phyloP scores from a whole-genome alignment of 2,797 vertebrate genomes.

The Peromyscus attwateri region DNA sequence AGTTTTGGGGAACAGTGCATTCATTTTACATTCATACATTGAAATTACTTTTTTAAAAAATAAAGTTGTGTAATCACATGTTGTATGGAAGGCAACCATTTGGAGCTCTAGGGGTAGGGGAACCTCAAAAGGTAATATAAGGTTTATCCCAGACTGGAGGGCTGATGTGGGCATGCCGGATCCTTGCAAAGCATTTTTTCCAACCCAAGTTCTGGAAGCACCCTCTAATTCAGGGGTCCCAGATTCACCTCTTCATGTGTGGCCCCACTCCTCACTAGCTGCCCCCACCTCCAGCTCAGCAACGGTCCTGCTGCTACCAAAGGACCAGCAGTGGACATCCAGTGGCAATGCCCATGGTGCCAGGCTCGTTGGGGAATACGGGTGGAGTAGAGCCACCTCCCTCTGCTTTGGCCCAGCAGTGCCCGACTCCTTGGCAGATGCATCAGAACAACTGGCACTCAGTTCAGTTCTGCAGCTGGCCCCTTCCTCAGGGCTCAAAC shows the following conservation, averaged over 20 bases:
- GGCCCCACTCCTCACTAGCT: too few relatives aligned
- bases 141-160: background rate
- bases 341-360: background rate
- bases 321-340: background rate
- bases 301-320: background rate
- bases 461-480: background rate
- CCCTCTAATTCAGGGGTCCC: background rate
- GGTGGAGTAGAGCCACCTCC: background rate
- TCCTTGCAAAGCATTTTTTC: background rate
- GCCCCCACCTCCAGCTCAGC: background rate
- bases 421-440: too few relatives aligned
- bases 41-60: slow-evolving; percentile 6
- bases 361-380: background rate
- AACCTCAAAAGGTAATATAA: background rate
- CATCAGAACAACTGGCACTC: background rate
- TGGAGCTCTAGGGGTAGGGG: background rate
- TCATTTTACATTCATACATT: background rate
- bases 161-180: background rate
- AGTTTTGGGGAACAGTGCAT: slow-evolving; percentile 43
- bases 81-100: background rate
- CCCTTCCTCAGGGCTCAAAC: background rate
- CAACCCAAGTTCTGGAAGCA: background rate
- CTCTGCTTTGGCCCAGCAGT: background rate
- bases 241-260: background rate
- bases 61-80: background rate